Conservation (phyloP, 2,797 vertebrate species). For the Dromococcyx pavoninus region DNA sequence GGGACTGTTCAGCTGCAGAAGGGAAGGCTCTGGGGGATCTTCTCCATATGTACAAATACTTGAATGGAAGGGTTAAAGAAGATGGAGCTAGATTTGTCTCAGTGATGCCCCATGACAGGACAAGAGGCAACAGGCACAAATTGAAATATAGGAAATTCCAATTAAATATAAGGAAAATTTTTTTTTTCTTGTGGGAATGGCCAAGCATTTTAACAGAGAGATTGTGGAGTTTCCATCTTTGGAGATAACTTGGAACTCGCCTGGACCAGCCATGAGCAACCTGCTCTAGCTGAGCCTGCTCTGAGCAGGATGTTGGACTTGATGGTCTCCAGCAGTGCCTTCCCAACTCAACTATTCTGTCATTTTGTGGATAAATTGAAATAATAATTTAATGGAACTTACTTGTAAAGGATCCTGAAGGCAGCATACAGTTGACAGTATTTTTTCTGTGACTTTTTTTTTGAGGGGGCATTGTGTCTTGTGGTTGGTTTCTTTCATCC, state of each 20-base stretch:
- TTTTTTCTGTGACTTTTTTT: not conserved
- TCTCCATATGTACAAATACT: not conserved
- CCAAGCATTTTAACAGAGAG: not conserved
- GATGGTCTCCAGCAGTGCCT: not conserved
- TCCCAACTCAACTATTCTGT: not conserved
- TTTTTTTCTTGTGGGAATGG: not conserved
- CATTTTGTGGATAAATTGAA: not conserved
- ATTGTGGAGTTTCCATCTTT: not conserved
- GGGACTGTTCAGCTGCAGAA: not conserved
- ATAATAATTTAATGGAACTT: not conserved
- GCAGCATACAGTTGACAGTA: not conserved
- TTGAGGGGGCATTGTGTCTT: not conserved
- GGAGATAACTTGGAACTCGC: fast-evolving
- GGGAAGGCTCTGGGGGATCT: not conserved
- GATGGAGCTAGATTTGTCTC: not conserved
- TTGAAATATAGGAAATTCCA: not conserved
- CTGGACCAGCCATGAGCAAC: not conserved
- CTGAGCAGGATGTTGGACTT: not conserved
- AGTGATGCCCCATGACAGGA: not conserved
- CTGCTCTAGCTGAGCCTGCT: not conserved
- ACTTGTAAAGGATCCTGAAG: not conserved
- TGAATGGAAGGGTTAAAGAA: not conserved
- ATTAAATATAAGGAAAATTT: not conserved
- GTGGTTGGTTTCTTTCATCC: not conserved
- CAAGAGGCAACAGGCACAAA: not conserved